A percentile compares a stretch with the other conserved stretches of the same genome.
These are phyloP conservation scores for Drosophila vallismaia DNA, from an alignment of 2,888 invertebrate species.

Conservation along the genomic window DNA sequence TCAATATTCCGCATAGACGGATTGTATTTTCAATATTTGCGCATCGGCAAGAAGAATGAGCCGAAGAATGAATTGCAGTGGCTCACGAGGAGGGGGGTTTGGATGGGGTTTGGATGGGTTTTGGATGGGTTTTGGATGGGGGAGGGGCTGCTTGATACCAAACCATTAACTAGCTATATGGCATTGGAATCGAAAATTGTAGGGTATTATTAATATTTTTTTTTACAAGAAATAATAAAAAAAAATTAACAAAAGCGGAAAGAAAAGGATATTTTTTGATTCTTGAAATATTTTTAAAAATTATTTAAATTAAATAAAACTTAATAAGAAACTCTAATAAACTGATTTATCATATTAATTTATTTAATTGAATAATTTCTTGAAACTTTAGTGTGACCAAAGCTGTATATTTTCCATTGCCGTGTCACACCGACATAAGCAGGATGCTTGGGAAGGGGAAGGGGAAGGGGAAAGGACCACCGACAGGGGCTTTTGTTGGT, in stretches of 20 bases:
- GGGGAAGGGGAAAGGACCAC: slow-evolving; percentile 11
- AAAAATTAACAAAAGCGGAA: no score
- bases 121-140: no score
- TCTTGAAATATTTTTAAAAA: no score
- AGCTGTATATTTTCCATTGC: not conserved
- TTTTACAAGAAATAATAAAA: no score
- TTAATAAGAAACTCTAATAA: no score
- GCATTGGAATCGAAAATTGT: not conserved
- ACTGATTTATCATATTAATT: no score
- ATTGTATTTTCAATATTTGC: slow-evolving; percentile 78
- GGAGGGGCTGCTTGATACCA: not conserved
- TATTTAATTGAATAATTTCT: no score
- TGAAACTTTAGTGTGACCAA: not conserved
- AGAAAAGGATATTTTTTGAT: no score
- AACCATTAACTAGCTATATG: not conserved
- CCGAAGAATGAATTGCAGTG: slow-evolving; percentile 26
- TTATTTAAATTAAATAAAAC: no score
- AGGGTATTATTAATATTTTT: not conserved
- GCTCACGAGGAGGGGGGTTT: not conserved
- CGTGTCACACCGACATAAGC: slow-evolving; percentile 15
- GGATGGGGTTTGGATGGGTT: not conserved
- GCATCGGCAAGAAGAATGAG: slow-evolving; percentile 56
- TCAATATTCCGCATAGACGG: slow-evolving; percentile 75
- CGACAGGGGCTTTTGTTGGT: slow-evolving; percentile 70
- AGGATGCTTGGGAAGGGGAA: slow-evolving; percentile 9